Percentiles rank a stretch among this genome's conserved stretches.
Conservation (phyloP, 2,113 vertebrate species). For the Rhynchomys soricoides region DNA sequence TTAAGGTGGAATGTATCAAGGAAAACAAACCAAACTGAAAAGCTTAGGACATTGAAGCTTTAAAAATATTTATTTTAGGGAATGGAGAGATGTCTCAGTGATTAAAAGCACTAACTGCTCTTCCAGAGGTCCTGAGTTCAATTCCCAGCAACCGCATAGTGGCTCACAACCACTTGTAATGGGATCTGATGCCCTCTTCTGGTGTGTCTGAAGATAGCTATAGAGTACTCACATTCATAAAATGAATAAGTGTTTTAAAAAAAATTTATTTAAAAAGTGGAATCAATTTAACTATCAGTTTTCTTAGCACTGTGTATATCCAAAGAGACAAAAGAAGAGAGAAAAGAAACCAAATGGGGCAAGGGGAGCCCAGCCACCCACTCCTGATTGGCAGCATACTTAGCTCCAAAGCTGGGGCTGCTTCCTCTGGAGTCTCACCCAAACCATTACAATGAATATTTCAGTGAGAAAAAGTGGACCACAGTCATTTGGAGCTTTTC, state of each 20-base stretch:
- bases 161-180: too few species aligned
- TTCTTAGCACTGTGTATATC: not conserved
- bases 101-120: too few species aligned
- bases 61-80: not conserved
- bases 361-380: accelerated
- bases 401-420: not conserved
- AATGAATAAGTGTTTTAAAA: too few species aligned
- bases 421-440: not conserved
- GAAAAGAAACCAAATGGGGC: not conserved
- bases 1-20: not conserved
- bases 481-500: not conserved
- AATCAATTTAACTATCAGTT: not conserved
- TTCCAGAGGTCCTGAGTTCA: too few species aligned
- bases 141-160: too few species aligned
- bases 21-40: not conserved
- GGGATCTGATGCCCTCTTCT: too few species aligned
- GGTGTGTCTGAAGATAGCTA: too few species aligned
- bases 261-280: not conserved
- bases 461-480: not conserved
- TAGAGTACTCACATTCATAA: too few species aligned
- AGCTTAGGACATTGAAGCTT: not conserved
- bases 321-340: not conserved
- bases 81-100: too few species aligned
- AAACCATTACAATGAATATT: not conserved
- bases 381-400: not conserved